These are phyloP conservation scores for Trematomus loennbergii DNA, from an alignment of 2,113 vertebrate species.

Conservation along the genomic window DNA sequence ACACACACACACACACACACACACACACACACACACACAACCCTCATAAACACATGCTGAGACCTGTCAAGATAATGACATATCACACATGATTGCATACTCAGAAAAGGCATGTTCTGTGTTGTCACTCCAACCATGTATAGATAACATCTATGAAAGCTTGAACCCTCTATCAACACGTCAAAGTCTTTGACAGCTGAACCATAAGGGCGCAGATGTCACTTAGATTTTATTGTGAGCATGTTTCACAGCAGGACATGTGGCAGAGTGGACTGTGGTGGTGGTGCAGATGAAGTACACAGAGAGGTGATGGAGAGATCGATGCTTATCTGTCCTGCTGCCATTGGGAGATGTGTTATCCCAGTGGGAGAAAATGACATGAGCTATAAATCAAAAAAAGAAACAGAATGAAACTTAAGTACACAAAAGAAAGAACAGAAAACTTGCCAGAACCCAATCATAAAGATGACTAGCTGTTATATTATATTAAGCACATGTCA, in stretches of 20 bases:
- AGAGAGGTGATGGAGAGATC: constrained; percentile 22
- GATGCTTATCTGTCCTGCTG: constrained; percentile 18
- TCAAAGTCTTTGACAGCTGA: constrained; percentile 14
- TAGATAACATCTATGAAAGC: constrained; percentile 30
- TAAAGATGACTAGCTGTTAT: neutral
- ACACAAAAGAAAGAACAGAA: neutral
- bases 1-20: constrained; percentile 25
- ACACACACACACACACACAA: constrained; percentile 26
- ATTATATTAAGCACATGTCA: neutral
- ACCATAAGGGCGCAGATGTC: constrained; percentile 13
- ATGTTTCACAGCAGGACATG: neutral
- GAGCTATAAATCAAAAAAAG: constrained; percentile 31
- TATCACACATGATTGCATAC: constrained; percentile 17
- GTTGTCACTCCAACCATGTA: neutral
- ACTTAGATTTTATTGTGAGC: constrained; percentile 24
- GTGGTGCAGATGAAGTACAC: constrained; percentile 1
- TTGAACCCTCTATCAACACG: constrained; percentile 6
- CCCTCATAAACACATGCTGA: constrained; percentile 11
- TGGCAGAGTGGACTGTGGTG: constrained; percentile 7
- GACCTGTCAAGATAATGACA: constrained; percentile 51
- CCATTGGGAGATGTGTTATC: constrained; percentile 2
- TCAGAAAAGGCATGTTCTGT: constrained; percentile 16
- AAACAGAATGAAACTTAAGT: neutral
- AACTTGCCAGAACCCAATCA: neutral
- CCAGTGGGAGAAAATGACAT: constrained; percentile 10